Percentiles rank a stretch among this genome's conserved stretches.
Evolutionary conservation across 1,140 invertebrate species (phyloP).

Genomic region (Pectinophora gossypiella): DNA sequence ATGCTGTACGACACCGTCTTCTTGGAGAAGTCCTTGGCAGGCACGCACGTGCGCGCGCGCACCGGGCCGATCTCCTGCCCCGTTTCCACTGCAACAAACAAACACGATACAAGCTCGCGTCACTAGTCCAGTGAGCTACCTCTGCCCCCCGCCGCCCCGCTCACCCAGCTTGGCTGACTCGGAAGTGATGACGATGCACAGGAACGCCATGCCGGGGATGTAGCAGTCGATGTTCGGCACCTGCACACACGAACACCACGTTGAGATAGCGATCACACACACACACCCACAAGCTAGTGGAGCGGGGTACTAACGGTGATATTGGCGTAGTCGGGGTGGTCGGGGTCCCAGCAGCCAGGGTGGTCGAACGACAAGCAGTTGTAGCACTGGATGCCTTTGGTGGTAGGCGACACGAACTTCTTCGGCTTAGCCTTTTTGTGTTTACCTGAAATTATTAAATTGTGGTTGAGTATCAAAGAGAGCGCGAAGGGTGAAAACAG

Average conservation of each 20-base stretch:
- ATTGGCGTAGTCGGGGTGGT: conserved; percentile 60
- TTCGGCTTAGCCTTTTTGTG: conserved; percentile 57
- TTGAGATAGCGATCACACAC: no score
- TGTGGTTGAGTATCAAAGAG: no score
- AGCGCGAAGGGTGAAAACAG: no score
- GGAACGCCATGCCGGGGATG: conserved; percentile 63
- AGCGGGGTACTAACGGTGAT: conserved; percentile 50
- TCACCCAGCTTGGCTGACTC: conserved; percentile 63
- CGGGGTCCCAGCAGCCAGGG: conserved; percentile 64
- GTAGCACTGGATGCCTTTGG: conserved; percentile 65
- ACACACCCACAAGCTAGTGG: no score
- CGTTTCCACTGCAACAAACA: conserved; percentile 48
- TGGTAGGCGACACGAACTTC: conserved; percentile 50
- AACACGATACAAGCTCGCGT: neutral
- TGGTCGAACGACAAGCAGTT: conserved; percentile 66
- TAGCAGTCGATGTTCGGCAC: conserved; percentile 66
- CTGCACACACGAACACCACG: no score
- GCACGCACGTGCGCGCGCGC: conserved; percentile 62
- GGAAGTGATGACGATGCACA: conserved; percentile 61
- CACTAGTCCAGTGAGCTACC: neutral
- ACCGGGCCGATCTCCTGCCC: conserved; percentile 65
- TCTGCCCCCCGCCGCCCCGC: conserved; percentile 11
- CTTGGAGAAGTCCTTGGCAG: conserved; percentile 64
- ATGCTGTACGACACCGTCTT: conserved; percentile 62
- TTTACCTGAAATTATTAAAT: conserved; percentile 45